These are phyloP conservation scores for Molossus alvarezi DNA, from an alignment of 2,797 vertebrate species.

Conservation along the genomic window DNA sequence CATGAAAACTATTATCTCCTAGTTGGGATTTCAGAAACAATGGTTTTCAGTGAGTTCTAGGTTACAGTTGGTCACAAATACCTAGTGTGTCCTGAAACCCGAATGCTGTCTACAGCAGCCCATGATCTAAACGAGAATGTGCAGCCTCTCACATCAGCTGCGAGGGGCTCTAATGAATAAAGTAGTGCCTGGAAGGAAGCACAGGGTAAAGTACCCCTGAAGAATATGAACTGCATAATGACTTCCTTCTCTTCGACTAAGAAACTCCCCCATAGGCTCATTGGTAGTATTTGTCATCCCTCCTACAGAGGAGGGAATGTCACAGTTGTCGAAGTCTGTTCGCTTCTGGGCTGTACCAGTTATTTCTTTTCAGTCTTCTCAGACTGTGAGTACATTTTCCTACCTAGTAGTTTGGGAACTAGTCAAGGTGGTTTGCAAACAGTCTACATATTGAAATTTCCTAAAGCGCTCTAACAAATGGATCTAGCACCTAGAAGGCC, in stretches of 20 bases:
- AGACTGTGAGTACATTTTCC: background rate
- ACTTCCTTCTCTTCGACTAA: background rate
- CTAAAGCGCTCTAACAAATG: background rate
- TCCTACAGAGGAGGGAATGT: background rate
- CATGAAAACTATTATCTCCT: background rate
- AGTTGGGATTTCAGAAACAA: background rate
- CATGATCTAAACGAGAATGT: background rate
- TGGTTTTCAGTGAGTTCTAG: background rate
- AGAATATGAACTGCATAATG: background rate
- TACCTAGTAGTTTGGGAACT: background rate
- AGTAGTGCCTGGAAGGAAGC: background rate
- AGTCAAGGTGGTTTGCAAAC: background rate
- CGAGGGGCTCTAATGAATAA: background rate
- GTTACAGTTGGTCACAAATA: background rate
- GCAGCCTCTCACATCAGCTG: background rate
- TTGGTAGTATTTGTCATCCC: background rate
- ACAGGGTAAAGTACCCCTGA: background rate
- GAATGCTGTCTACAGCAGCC: background rate
- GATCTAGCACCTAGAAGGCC: background rate
- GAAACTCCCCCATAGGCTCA: background rate
- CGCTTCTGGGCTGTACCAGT: background rate
- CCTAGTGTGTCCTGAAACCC: background rate
- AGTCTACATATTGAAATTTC: background rate
- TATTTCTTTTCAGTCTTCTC: background rate
- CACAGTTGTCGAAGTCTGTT: background rate